Conservation (phyloP, 23 tunicate genomes). For the Diplosoma virens region DNA sequence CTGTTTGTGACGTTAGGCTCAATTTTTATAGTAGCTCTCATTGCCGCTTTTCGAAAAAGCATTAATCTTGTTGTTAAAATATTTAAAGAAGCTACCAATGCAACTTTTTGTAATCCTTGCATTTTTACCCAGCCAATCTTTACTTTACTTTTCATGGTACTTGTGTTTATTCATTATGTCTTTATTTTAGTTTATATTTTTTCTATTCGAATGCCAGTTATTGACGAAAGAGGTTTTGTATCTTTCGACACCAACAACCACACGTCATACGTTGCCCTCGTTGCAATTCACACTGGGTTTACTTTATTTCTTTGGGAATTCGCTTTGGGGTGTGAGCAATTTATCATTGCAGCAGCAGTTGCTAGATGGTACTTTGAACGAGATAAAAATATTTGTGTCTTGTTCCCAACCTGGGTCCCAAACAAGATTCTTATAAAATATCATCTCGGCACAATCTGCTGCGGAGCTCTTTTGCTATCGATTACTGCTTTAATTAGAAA, state of each 20-base stretch:
- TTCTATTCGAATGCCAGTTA: constrained; percentile 17
- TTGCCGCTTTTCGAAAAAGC: constrained; percentile 62
- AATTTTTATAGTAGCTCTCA: constrained; percentile 30
- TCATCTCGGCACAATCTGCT: constrained; percentile 39
- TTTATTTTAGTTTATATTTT: constrained; percentile 13
- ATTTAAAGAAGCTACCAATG: constrained; percentile 72
- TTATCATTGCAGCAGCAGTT: constrained; percentile 57
- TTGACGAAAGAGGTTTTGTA: constrained; percentile 58
- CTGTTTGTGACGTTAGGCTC: neutral
- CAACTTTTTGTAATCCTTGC: constrained; percentile 56
- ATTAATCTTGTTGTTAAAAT: constrained; percentile 46
- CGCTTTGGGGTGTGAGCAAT: constrained; percentile 52
- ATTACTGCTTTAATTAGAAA: neutral
- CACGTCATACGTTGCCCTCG: neutral
- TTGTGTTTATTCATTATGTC: constrained; percentile 18
- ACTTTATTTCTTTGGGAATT: constrained; percentile 65
- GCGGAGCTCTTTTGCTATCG: constrained; percentile 37
- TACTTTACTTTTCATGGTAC: constrained; percentile 26
- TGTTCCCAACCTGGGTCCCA: constrained; percentile 5
- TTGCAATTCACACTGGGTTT: constrained; percentile 36
- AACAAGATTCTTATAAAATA: constrained; percentile 4
- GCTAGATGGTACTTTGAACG: constrained; percentile 47
- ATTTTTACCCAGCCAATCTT: constrained; percentile 62
- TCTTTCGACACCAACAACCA: constrained; percentile 8
- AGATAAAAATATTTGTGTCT: neutral